phyloP scores from a whole-genome alignment of 2,113 vertebrate genomes.

The Okapia johnstoni region DNA sequence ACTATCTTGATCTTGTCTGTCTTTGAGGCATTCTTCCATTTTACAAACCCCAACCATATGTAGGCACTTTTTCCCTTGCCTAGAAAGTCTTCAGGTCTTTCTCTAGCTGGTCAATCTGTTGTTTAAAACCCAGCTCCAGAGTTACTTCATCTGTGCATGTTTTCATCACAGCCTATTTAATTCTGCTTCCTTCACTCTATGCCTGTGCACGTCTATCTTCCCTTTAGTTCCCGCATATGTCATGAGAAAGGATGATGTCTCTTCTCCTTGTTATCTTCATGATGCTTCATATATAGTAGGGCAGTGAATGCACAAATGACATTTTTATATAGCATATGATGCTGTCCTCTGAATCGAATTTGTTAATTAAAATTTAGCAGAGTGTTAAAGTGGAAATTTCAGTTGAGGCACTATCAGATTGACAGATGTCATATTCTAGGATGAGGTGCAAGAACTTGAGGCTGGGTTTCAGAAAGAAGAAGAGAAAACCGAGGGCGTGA shows the following conservation, averaged over 20 bases:
- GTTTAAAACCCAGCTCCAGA: background rate
- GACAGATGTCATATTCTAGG: background rate
- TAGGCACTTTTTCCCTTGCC: accelerated
- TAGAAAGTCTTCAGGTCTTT: too few species aligned
- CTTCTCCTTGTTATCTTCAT: background rate
- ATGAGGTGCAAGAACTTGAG: background rate
- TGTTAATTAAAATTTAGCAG: background rate
- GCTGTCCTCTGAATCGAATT: background rate
- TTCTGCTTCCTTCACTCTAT: too few species aligned
- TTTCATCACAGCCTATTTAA: accelerated
- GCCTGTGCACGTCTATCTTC: background rate
- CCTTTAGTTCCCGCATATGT: background rate
- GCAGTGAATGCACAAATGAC: background rate
- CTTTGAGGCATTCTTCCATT: background rate
- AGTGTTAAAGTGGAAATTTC: background rate
- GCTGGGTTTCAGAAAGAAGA: background rate
- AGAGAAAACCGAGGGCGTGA: background rate
- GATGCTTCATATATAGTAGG: background rate
- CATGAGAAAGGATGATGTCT: background rate
- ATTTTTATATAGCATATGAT: background rate
- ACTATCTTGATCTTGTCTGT: accelerated
- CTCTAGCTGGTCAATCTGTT: background rate
- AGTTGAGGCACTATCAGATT: background rate
- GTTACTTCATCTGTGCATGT: accelerated
- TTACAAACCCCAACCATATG: background rate